These are phyloP conservation scores for Eulemur rubriventer DNA, from an alignment of 2,797 vertebrate species.

Conservation along the genomic window DNA sequence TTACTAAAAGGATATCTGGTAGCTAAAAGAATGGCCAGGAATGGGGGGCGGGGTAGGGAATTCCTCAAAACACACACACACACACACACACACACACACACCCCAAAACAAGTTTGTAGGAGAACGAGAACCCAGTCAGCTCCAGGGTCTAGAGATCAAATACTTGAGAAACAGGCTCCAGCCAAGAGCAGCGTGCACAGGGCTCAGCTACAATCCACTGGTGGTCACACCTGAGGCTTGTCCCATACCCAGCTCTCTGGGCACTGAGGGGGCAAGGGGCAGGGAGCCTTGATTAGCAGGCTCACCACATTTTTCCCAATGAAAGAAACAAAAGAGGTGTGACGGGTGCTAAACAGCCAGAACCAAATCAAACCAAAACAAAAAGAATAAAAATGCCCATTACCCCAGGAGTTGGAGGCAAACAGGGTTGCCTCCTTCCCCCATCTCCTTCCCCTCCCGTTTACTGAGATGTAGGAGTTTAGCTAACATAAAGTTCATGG, in stretches of 20 bases:
- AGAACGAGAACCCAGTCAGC: background rate
- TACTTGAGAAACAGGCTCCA: background rate
- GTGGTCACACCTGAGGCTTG: background rate
- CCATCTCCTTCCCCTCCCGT: too few species aligned
- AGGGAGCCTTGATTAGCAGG: background rate
- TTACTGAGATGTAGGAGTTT: background rate
- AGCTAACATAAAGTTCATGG: background rate
- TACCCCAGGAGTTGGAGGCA: background rate
- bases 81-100: background rate
- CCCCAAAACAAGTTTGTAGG: background rate
- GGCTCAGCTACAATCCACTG: background rate
- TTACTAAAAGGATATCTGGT: conserved; percentile 23
- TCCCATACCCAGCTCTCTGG: rapidly evolving
- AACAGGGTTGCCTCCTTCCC: background rate
- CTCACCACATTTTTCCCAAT: background rate
- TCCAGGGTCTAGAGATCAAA: background rate
- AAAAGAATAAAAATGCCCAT: background rate
- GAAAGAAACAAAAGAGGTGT: background rate
- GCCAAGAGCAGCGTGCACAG: background rate
- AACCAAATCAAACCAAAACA: background rate
- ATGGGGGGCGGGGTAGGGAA: rapidly evolving
- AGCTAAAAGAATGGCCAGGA: background rate
- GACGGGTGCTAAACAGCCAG: background rate
- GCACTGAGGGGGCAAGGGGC: background rate
- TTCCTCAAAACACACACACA: background rate